Conservation (phyloP, 2,888 invertebrate species). For the Agonopterix subpropinquella region DNA sequence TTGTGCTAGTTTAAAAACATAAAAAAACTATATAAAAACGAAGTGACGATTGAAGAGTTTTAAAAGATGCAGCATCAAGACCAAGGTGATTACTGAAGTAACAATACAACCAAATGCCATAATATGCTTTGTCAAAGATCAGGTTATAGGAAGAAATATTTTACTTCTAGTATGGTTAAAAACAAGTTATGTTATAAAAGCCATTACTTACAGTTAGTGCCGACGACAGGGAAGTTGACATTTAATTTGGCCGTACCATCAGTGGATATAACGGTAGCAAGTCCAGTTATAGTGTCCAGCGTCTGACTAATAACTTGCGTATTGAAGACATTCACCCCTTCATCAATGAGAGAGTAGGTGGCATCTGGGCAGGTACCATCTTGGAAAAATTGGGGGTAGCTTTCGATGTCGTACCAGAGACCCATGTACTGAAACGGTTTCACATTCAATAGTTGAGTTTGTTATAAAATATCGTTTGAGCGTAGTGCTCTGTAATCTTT, state of each 20-base stretch:
- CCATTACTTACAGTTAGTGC: conserved; percentile 52
- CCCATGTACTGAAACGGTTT: conserved; percentile 7
- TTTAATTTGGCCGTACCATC: conserved; percentile 69
- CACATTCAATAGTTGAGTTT: conserved; percentile 12
- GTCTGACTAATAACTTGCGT: conserved; percentile 20
- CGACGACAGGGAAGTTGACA: conserved; percentile 73
- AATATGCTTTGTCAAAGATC: no score
- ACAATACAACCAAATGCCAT: no score
- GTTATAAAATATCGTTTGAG: not conserved
- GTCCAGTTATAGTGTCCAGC: conserved; percentile 67
- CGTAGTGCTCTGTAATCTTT: no score
- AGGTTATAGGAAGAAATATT: no score
- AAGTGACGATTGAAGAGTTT: no score
- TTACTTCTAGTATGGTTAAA: no score
- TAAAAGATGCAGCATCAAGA: no score
- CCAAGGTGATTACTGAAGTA: no score
- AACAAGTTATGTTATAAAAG: not conserved
- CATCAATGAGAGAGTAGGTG: conserved; percentile 29
- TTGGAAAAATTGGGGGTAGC: conserved; percentile 24
- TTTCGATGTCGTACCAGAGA: conserved; percentile 18
- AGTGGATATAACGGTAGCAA: conserved; percentile 44
- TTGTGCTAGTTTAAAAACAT: no score
- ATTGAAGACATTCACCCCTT: conserved; percentile 18
- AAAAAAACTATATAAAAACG: no score
- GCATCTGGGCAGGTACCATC: conserved; percentile 45